A percentile compares a stretch with the other conserved stretches of the same genome.
Evolutionary conservation across 1,140 invertebrate genomes (phyloP).

Genomic region (Asobara japonica): DNA sequence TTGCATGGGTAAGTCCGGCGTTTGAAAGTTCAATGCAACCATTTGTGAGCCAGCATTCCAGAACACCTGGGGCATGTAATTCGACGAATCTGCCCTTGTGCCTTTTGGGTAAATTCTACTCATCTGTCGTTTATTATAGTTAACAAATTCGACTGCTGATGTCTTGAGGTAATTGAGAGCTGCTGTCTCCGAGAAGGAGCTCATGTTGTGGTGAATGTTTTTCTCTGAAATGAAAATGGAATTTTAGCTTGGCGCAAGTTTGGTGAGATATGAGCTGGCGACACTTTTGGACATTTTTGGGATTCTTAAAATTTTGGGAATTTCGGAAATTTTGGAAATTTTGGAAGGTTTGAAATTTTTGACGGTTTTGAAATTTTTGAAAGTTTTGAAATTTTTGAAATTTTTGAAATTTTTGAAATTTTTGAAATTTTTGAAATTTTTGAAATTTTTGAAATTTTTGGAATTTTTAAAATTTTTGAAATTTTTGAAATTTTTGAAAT

Average conservation of each 20-base stretch:
- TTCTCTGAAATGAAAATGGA: constrained; percentile 73
- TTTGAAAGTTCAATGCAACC: constrained; percentile 84
- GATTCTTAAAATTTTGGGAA: no score
- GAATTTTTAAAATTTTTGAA: no score
- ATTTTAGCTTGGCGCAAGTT: no score
- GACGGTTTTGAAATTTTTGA: no score
- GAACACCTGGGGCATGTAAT: constrained; percentile 80
- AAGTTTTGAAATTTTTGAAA: no score
- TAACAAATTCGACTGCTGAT: constrained; percentile 78
- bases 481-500: no score
- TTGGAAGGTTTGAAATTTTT: no score
- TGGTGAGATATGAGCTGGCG: no score
- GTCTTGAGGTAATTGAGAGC: constrained; percentile 82
- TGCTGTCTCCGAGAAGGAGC: constrained; percentile 83
- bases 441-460: background rate
- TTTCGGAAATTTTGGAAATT: no score
- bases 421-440: constrained; percentile 12
- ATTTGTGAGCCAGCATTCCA: constrained; percentile 87
- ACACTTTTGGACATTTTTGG: no score
- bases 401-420: no score
- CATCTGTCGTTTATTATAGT: constrained; percentile 82
- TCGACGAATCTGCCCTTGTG: constrained; percentile 79
- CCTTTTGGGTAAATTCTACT: constrained; percentile 81
- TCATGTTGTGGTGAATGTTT: constrained; percentile 85
- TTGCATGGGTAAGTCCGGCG: constrained; percentile 81